phyloP scores from a whole-genome alignment of 35 echinoderm and acorn worm species.

The Amphiura filiformis region DNA sequence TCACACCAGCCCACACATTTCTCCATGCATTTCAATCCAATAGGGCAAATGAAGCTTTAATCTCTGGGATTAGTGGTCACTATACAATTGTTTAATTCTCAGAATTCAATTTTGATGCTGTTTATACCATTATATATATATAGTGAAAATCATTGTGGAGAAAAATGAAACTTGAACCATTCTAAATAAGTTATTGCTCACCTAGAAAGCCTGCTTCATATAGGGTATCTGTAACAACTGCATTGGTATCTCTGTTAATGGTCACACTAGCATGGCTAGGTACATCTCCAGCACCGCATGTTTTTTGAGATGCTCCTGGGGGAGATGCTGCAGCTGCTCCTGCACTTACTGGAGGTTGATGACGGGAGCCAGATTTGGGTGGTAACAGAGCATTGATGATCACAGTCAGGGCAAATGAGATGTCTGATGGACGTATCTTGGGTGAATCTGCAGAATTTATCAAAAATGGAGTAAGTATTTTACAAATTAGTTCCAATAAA shows the following conservation, averaged over 20 bases:
- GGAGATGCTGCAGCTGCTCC: conserved; percentile 38
- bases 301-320: background rate
- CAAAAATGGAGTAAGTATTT: too few relatives aligned
- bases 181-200: background rate
- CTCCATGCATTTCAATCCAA: too few relatives aligned
- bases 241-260: background rate
- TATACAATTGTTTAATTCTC: too few relatives aligned
- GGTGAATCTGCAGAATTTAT: conserved; percentile 81
- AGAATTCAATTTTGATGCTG: too few relatives aligned
- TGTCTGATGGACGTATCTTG: conserved; percentile 90
- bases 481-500: too few relatives aligned
- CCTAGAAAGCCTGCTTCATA: background rate
- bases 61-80: too few relatives aligned
- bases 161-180: too few relatives aligned
- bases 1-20: too few relatives aligned
- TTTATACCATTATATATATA: too few relatives aligned
- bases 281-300: conserved; percentile 42
- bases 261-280: conserved; percentile 77
- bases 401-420: conserved; percentile 88
- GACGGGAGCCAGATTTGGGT: conserved; percentile 50
- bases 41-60: too few relatives aligned
- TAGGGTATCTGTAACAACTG: background rate
- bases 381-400: conserved; percentile 87
- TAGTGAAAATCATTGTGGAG: too few relatives aligned
- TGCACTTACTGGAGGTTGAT: conserved; percentile 29